Conservation (phyloP, 2,888 invertebrate genomes). For the Myopa testacea region DNA sequence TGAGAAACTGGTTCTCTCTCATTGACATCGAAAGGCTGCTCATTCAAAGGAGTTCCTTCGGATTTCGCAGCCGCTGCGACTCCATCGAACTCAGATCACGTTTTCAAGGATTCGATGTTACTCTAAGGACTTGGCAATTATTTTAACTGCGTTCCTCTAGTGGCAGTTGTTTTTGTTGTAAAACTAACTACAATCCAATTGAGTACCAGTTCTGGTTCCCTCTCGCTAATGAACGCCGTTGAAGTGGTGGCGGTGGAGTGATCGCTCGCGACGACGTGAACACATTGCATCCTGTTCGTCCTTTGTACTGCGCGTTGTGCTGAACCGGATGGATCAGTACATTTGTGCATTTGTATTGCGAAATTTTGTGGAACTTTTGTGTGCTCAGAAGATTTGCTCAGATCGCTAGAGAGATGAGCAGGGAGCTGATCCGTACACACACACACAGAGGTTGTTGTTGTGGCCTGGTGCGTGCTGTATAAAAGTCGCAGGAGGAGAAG, state of each 20-base stretch:
- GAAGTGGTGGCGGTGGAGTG: background rate
- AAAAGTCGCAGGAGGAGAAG: conserved; percentile 39
- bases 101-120: conserved; percentile 45
- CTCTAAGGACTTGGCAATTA: background rate
- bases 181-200: conserved; percentile 16
- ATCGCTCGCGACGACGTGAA: conserved; percentile 46
- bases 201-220: background rate
- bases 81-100: conserved; percentile 49
- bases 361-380: conserved; percentile 52
- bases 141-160: background rate
- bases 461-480: background rate
- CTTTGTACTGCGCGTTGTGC: conserved; percentile 48
- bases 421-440: conserved; percentile 12
- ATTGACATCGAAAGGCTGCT: background rate
- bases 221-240: background rate
- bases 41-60: background rate
- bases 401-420: conserved; percentile 29
- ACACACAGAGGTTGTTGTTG: no score
- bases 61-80: conserved; percentile 12
- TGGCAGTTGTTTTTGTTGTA: conserved; percentile 32
- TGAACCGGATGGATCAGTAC: conserved; percentile 61
- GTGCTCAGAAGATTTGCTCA: conserved; percentile 1
- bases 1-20: conserved; percentile 2
- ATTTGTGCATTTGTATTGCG: conserved; percentile 44
- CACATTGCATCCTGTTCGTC: conserved; percentile 67